These are phyloP conservation scores for Siniperca knerii DNA, from an alignment of 2,113 vertebrate genomes.

Conservation along the genomic window DNA sequence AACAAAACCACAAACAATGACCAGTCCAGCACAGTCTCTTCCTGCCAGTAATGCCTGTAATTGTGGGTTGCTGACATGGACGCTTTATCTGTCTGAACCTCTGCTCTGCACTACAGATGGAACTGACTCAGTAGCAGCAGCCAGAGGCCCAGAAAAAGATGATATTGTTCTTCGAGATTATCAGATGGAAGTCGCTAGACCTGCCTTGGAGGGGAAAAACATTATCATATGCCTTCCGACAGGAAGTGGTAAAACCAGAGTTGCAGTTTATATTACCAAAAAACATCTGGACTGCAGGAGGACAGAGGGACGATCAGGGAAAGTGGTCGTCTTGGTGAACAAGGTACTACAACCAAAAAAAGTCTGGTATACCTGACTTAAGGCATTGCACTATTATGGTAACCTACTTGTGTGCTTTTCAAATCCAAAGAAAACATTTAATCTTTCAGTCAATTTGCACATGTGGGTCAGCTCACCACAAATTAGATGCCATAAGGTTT, in stretches of 20 bases:
- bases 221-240: conserved; percentile 96
- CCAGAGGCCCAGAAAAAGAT: conserved; percentile 76
- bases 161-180: conserved; percentile 91
- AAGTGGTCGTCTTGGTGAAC: conserved; percentile 95
- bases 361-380: conserved; percentile 12
- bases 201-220: conserved; percentile 93
- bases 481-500: conserved; percentile 55
- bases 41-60: conserved; percentile 39
- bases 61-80: conserved; percentile 58
- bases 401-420: conserved; percentile 43
- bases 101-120: conserved; percentile 66
- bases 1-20: conserved; percentile 43
- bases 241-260: conserved; percentile 96
- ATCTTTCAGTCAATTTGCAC: conserved; percentile 39
- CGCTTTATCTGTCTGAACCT: conserved; percentile 39
- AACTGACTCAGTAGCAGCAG: conserved; percentile 66
- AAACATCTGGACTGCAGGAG: conserved; percentile 90
- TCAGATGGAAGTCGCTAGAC: conserved; percentile 92
- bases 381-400: conserved; percentile 31
- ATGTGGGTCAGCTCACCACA: conserved; percentile 65
- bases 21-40: conserved; percentile 11
- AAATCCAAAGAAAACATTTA: conserved; percentile 52
- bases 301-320: conserved; percentile 80
- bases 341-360: conserved; percentile 85
- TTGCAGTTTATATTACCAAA: conserved; percentile 93